Evolutionary conservation across 2,888 invertebrate species (phyloP).

Genomic region (Coremacera marginata): DNA sequence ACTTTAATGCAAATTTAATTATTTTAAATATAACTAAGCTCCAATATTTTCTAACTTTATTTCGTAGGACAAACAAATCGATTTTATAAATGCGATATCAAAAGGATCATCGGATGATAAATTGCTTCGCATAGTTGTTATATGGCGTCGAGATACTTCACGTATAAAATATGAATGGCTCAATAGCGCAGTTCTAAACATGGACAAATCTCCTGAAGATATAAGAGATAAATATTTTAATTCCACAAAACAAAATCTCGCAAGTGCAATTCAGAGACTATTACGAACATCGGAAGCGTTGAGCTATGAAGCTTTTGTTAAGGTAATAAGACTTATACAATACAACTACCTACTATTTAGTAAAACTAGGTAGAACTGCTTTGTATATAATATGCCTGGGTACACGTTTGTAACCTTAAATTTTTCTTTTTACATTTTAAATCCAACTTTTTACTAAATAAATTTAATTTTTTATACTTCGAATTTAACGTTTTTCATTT

Average conservation of each 20-base stretch:
- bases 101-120: constrained; percentile 75
- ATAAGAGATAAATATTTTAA: constrained; percentile 73
- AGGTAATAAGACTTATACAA: constrained; percentile 69
- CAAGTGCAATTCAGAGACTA: constrained; percentile 79
- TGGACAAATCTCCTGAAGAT: constrained; percentile 63
- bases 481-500: too few relatives aligned
- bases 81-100: constrained; percentile 77
- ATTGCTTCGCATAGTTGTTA: constrained; percentile 83
- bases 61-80: constrained; percentile 74
- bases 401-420: too few relatives aligned
- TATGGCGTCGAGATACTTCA: constrained; percentile 90
- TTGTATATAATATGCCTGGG: too few relatives aligned
- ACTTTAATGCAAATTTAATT: too few relatives aligned
- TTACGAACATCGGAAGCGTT: constrained; percentile 81
- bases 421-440: too few relatives aligned
- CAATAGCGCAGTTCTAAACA: constrained; percentile 64
- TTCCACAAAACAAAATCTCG: constrained; percentile 80
- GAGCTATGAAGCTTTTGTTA: constrained; percentile 82
- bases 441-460: too few relatives aligned
- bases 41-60: not conserved
- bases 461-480: too few relatives aligned
- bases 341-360: too few relatives aligned
- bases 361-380: too few relatives aligned
- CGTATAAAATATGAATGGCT: constrained; percentile 93
- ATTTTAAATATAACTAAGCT: not conserved